Evolutionary conservation across 2,888 invertebrate genomes (phyloP).

Genomic region (Eulithis prunata): DNA sequence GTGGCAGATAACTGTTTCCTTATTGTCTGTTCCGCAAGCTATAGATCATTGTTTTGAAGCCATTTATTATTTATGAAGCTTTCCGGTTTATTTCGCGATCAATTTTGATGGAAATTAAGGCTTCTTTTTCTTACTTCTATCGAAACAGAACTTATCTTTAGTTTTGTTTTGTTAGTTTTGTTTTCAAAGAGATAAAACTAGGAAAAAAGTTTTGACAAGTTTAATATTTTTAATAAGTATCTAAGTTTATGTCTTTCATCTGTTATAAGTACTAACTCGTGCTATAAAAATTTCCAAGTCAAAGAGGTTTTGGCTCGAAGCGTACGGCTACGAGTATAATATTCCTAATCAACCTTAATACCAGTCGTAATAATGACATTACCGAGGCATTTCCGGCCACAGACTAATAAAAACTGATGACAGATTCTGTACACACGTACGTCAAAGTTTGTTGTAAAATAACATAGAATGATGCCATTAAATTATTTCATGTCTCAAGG

Average conservation of each 20-base stretch:
- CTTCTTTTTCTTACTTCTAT: background rate
- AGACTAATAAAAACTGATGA: no score
- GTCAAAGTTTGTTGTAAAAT: no score
- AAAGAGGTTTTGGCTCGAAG: background rate
- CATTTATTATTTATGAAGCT: conserved; percentile 26
- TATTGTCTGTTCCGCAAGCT: conserved; percentile 18
- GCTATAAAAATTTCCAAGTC: background rate
- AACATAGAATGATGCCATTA: no score
- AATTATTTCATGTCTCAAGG: no score
- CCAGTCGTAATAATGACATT: conserved; percentile 9
- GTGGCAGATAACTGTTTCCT: conserved; percentile 28
- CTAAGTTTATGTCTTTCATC: background rate
- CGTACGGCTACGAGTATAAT: background rate
- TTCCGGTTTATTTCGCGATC: conserved; percentile 5
- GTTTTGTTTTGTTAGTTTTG: no score
- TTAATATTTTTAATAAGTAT: background rate
- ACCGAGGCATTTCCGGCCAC: background rate
- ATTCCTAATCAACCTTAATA: conserved; percentile 7
- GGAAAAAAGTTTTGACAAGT: no score
- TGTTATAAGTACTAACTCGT: background rate
- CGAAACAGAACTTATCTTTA: no score
- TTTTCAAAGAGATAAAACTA: no score
- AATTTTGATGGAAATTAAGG: background rate
- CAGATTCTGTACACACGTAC: no score
- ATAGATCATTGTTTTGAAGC: conserved; percentile 3